Base-by-base conservation (phyloP, 1,140 invertebrate genomes). In the Bactericera cockerelli region DNA sequence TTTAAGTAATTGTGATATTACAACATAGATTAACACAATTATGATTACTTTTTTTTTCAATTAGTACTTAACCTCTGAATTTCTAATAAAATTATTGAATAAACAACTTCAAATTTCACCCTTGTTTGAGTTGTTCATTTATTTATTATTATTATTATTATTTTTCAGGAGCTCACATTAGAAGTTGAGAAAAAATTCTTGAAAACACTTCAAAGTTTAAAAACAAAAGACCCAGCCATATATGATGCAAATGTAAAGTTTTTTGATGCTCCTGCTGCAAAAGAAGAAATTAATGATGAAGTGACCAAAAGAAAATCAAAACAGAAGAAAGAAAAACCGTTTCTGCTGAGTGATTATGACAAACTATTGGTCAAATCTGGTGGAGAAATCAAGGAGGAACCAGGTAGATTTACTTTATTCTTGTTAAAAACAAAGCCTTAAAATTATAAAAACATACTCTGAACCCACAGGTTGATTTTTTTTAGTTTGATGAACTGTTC, bases 201-300 rank as follows among this genome's bases (percentile, higher is more conserved):
- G 3, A 88, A 86, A 73, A 87, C 90, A 0, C 71, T 94, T 1
- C 77, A 90, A 1, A 82, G 79, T 59, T 70, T 97, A 4, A 96
- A 94, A 70, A 87, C 80, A 26, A 89, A 88, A 70, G 86, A 95
- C 76, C 87, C 91, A 0, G 79, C 77, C 64, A 93, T 94, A 63
- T 95, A 95, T 74, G 79, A 94, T 65, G 76, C 81, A 56, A 76
- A 80, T 61, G 74, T 78, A 11, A 80, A 76, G 53, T 94, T 90
- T 69, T 95, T 93, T 72, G 70, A 78, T 62, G 33, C 49, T 22
- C 33, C 49, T n/a, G n/a, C n/a, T n/a, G n/a, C n/a, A n/a, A n/a
- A n/a, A 10, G 26, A 31, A 11, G 21, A 16, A 59, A 69, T 78
- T 22, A 63, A 57, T 25, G 63, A 62, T 19, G 61, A 57, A 25